Percentiles rank a stretch among this genome's conserved stretches.
Conservation (phyloP, 1,140 invertebrate genomes). For the Lucilia cuprina region DNA sequence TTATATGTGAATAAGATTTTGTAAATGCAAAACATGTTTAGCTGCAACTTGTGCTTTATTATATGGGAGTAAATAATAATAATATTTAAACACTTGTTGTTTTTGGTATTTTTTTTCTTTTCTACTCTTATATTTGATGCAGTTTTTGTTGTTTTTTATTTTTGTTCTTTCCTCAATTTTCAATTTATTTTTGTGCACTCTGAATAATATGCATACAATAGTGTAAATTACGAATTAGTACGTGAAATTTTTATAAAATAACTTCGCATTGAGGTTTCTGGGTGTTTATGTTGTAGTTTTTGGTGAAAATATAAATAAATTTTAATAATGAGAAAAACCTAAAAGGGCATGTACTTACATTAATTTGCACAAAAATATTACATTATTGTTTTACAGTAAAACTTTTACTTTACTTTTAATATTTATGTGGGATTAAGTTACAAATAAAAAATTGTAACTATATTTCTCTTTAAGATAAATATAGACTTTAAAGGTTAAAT, state of each 20-base stretch:
- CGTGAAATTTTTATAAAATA: not conserved
- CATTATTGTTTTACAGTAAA: too few relatives aligned
- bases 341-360: too few relatives aligned
- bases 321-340: too few relatives aligned
- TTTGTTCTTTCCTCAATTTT: too few relatives aligned
- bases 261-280: not conserved
- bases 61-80: not conserved
- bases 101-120: not conserved
- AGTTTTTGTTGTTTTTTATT: not conserved
- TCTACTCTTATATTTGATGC: not conserved
- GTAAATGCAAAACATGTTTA: not conserved
- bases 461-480: too few relatives aligned
- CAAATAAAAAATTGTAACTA: too few relatives aligned
- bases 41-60: not conserved
- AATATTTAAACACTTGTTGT: not conserved
- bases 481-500: too few relatives aligned
- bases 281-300: too few relatives aligned
- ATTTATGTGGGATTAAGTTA: too few relatives aligned
- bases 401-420: too few relatives aligned
- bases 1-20: not conserved
- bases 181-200: not conserved
- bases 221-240: slow-evolving; percentile 2
- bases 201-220: not conserved
- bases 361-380: too few relatives aligned
- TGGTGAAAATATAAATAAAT: too few relatives aligned